Conservation (phyloP, 2,113 vertebrate species). For the Ranitomeya imitator region DNA sequence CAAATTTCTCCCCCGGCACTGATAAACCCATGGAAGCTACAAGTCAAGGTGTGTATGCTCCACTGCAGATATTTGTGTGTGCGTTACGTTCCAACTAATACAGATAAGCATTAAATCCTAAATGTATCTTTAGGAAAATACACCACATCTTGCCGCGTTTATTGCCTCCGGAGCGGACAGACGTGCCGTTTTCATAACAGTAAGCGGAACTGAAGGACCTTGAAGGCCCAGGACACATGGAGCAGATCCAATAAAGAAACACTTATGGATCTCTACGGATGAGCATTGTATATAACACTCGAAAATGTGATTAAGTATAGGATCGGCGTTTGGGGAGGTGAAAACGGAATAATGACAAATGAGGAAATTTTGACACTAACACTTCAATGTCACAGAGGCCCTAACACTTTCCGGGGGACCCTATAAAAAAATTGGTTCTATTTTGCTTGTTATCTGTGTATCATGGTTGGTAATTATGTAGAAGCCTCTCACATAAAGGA, state of each 20-base stretch:
- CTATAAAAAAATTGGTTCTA: slow-evolving; percentile 23
- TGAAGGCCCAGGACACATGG: slow-evolving; percentile 37
- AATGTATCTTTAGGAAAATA: slow-evolving; percentile 69
- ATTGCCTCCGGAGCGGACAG: slow-evolving; percentile 70
- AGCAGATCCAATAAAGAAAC: slow-evolving; percentile 18
- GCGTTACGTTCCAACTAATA: slow-evolving; percentile 69
- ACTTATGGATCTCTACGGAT: slow-evolving; percentile 48
- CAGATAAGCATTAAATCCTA: slow-evolving; percentile 67
- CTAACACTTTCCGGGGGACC: slow-evolving; percentile 24
- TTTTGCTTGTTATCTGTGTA: slow-evolving; percentile 31
- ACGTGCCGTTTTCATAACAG: slow-evolving; percentile 67
- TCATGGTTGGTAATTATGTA: slow-evolving; percentile 16
- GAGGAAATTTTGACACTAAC: slow-evolving; percentile 29
- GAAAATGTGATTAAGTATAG: slow-evolving; percentile 50
- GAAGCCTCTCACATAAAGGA: slow-evolving; percentile 20
- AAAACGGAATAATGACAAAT: slow-evolving; percentile 14
- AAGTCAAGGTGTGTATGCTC: slow-evolving; percentile 74
- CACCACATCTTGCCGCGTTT: slow-evolving; percentile 65
- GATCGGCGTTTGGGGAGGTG: slow-evolving; percentile 41
- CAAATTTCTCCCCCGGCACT: slow-evolving; percentile 69
- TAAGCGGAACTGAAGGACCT: slow-evolving; percentile 64
- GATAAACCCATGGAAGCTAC: slow-evolving; percentile 71
- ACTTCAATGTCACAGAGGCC: slow-evolving; percentile 44
- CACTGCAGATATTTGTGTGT: slow-evolving; percentile 70
- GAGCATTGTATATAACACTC: neutral